Evolutionary conservation across 2,888 invertebrate genomes (phyloP), one percentile per base, ranked within the genome.

Genomic region (Platycheirus rosarum): DNA sequence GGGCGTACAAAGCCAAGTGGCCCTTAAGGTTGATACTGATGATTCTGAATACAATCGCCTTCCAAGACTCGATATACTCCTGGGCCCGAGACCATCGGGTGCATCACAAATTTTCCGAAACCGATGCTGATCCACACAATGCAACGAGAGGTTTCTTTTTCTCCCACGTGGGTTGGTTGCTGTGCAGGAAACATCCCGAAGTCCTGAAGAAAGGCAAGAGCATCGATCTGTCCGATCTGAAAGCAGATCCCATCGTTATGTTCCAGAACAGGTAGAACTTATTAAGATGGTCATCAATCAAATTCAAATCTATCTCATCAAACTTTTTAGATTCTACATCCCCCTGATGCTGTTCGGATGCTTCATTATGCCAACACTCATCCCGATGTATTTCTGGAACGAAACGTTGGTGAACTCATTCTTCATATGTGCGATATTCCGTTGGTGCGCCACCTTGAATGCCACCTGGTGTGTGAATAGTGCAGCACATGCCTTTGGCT

Each of bases 391-490:
- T 88, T 91, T 91, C 26, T 97, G 97, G 96, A 93, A 93, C 42
- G 97, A 97, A 90, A 92, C 91, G 0, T 93, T 93, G 90, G 71
- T 89, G 29, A 94, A 93, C 86, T 92, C 94, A 1, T 94, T 93
- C 94, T 35, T 92, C 97, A 63, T 32, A 8, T 3, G 6, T 32
- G 2, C 29, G 1, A 32, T 32, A 7, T 32, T 32, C 29, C 29
- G 29, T 1, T 32, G 29, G 29, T 32, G 29, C 8, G 3, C 8
- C 8, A 6, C 29, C 1, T 32, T 32, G 29, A 96, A 97, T 90
- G 94, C 94, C 76, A 97, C 97, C 0, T 97, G 97, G 97, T 92
- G 96, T 73, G 97, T 97, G 35, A 97, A 97, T 91, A 96, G 96
- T 82, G 95, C 95, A 1, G 97, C 97, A 0, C 97, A 97, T 91